A percentile compares a stretch with the other conserved stretches of the same genome.
phyloP scores from a whole-genome alignment of 2,888 invertebrate genomes.

The Hydrotaea diabolus region DNA sequence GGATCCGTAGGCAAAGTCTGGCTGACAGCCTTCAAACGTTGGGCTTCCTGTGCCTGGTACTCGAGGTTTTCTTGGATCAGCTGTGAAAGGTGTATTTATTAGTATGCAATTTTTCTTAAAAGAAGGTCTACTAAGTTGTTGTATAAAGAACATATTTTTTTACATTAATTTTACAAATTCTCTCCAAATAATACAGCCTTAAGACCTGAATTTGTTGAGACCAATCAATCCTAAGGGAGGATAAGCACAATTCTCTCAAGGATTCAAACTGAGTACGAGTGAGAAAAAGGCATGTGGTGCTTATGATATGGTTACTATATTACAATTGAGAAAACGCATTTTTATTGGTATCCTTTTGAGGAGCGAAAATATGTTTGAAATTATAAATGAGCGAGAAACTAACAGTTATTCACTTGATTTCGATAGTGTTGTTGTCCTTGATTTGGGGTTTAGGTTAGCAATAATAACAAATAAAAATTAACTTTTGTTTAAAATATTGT shows the following conservation, averaged over 20 bases:
- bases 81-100: constrained; percentile 79
- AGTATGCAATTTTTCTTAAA: neutral
- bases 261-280: constrained; percentile 2
- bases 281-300: constrained; percentile 5
- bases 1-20: constrained; percentile 85
- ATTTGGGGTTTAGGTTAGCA: constrained; percentile 35
- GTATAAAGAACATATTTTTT: no score
- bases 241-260: neutral
- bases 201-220: neutral
- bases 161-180: neutral
- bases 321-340: no score
- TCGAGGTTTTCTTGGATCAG: constrained; percentile 86
- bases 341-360: neutral
- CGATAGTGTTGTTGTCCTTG: neutral
- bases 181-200: neutral
- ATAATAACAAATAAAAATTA: constrained; percentile 45
- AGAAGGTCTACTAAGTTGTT: neutral
- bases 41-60: constrained; percentile 86
- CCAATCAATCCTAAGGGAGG: neutral
- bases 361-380: no score
- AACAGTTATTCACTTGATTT: constrained; percentile 3
- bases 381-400: neutral
- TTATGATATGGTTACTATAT: constrained; percentile 18
- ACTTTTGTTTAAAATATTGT: neutral
- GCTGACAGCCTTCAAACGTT: constrained; percentile 84